These are phyloP conservation scores for Penaeus monodon DNA, from an alignment of 2,888 invertebrate species.

Conservation along the genomic window DNA sequence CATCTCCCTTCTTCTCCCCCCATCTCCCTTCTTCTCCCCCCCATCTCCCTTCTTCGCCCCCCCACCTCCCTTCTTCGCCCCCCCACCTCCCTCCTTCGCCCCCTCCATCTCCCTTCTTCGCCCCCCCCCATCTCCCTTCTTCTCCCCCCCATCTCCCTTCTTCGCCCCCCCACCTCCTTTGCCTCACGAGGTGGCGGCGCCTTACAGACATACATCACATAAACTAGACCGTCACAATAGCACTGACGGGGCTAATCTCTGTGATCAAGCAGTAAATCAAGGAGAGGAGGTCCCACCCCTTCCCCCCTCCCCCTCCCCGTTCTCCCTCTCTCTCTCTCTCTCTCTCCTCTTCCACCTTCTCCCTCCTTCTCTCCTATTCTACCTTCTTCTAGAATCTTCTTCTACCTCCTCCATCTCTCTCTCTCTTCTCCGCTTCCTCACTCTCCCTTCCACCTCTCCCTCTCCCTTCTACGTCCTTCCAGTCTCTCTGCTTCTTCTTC, in stretches of 20 bases:
- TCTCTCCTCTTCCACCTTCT: too few species aligned
- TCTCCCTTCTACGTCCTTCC: too few species aligned
- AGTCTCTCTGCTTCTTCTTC: too few species aligned
- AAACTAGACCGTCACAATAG: background rate
- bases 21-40: background rate
- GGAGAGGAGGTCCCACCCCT: background rate
- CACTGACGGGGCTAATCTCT: conserved; percentile 1
- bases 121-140: background rate
- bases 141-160: background rate
- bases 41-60: background rate
- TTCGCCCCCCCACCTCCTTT: background rate
- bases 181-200: background rate
- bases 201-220: background rate
- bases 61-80: too few species aligned
- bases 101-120: background rate
- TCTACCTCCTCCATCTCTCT: too few species aligned
- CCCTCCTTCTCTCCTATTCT: too few species aligned
- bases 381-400: too few species aligned
- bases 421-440: too few species aligned
- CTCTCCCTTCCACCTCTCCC: too few species aligned
- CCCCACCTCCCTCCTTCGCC: background rate
- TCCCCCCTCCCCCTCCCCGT: background rate
- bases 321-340: too few species aligned
- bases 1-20: background rate
- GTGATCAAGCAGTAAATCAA: conserved; percentile 17